Percentiles rank a stretch among this genome's conserved stretches.
These are phyloP conservation scores for Stegana nigrithorax DNA, from an alignment of 2,888 invertebrate genomes.

Conservation along the genomic window DNA sequence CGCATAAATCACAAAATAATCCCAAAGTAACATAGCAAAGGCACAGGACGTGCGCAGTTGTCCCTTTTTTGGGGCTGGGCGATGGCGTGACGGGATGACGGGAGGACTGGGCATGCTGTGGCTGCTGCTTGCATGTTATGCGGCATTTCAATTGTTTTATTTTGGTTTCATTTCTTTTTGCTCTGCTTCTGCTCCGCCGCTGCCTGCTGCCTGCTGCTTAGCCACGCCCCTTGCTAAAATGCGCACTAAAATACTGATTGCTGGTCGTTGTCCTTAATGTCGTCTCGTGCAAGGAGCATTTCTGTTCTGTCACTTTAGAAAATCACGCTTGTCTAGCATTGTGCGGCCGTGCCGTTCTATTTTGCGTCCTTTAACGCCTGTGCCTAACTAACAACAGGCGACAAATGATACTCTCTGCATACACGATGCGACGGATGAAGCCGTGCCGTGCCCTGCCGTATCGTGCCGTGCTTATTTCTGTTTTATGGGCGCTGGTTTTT, in stretches of 20 bases:
- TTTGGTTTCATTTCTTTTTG: background rate
- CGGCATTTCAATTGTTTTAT: background rate
- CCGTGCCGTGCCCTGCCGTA: too few species aligned
- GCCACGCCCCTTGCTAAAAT: constrained; percentile 33
- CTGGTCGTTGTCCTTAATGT: constrained; percentile 13
- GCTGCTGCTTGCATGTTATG: background rate
- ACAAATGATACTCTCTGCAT: constrained; percentile 29
- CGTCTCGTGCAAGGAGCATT: background rate
- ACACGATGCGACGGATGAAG: too few species aligned
- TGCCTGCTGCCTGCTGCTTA: too few species aligned
- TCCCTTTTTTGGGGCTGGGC: constrained; percentile 1
- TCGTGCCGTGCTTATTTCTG: too few species aligned
- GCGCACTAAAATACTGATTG: constrained; percentile 22
- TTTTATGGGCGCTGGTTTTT: too few species aligned
- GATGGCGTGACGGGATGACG: background rate
- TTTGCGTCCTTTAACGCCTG: background rate
- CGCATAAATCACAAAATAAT: constrained; percentile 67
- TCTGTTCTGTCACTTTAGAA: background rate
- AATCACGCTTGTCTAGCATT: constrained; percentile 12
- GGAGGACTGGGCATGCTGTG: background rate
- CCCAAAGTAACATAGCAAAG: constrained; percentile 61
- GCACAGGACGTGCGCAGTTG: constrained; percentile 33
- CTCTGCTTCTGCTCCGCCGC: constrained; percentile 3
- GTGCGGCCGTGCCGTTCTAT: background rate
- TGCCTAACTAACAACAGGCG: constrained; percentile 19